Evolutionary conservation across 2,797 vertebrate species (phyloP), one percentile per base, ranked within the genome.

Genomic region (Uromys caudimaculatus): DNA sequence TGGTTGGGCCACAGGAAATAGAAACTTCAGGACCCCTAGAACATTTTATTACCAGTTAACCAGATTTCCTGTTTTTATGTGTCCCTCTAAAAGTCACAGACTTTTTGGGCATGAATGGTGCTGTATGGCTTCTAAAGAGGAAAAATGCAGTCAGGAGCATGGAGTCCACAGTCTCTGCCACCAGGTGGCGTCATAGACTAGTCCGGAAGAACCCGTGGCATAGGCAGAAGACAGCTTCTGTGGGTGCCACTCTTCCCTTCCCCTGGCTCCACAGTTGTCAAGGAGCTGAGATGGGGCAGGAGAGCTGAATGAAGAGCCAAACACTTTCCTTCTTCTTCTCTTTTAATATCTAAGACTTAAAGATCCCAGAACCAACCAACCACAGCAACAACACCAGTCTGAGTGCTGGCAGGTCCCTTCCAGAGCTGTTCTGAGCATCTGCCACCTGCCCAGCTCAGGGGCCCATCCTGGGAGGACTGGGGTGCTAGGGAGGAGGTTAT

Each of bases 301-400:
- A n/a, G 2, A 44, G 83, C 58, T 21, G 95, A 89, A 97, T 92
- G 95, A 96, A 97, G 98, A 95, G 29, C 93, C 97, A 95, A 96
- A 97, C 52, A 29, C 38, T 75, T 94, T 79, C 47, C 54, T 91
- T 79, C 89, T 88, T 35, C 60, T 67, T 85, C 29, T 85, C 83
- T 91, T 92, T 84, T 97, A 97, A 97, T 98, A 98, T 89, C 97
- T 97, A 98, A 97, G 64, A 97, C 97, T 93, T 97, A 97, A 92
- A 94, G 90, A 93, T 8, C 23, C 62, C 56, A 16, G 95, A 58
- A 81, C 83, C 86, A 47, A 73, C 86, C 83, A 87, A 73, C 62
- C 24, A n/a, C 32, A 87, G 13, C 69, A 47, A 84, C 91, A 47
- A 84, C 91, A 73, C 76, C 96, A 89, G 38, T 24, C 0, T 85